Evolutionary conservation across 2,888 invertebrate genomes (phyloP), one percentile per base, ranked within the genome.

Genomic region (Rotaria macrura): DNA sequence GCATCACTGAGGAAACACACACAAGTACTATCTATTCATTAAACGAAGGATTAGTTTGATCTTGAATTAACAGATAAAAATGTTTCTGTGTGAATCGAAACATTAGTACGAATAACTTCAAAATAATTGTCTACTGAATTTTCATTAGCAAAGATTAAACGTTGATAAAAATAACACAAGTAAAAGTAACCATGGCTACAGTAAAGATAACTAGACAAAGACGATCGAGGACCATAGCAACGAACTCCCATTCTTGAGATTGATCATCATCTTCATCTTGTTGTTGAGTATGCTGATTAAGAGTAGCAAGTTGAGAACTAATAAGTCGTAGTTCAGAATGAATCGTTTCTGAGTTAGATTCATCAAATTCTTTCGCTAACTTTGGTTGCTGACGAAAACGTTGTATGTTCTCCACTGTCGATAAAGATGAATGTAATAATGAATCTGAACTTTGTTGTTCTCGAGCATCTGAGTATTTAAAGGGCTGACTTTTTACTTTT

Each of bases 161-260:
- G 17, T 49, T 17, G 1, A 49, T 17, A 49, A 17, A 49, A 49
- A 17, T 5, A 14, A 49, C 3, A 1, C 9, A 14, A 49, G 49
- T 49, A 34, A 84, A 85, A 12, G 57, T 4, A 49, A 47, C 40
- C 40, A 84, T 85, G 40, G 52, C 43, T 12, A 85, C 7, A 49
- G 74, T 79, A 55, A 85, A 85, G 34, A 72, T 40, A 29, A 85
- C 14, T 34, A 85, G n/a, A 79, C 85, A 85, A 14, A 85, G 52
- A 25, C 85, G 84, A 84, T 84, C 84, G 10, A 85, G 54, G 17
- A 85, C 85, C 74, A 84, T 84, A 14, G 85, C 85, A 23, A 72
- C 52, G 47, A 85, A 85, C 79, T 85, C 84, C 85, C 85, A 85
- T 52, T 84, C 72, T 40, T 54, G 54, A 25, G 84, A 74, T 74